phyloP scores from a whole-genome alignment of 92 coral and sea anemone species.

The Hydrozoanthus gracilis region DNA sequence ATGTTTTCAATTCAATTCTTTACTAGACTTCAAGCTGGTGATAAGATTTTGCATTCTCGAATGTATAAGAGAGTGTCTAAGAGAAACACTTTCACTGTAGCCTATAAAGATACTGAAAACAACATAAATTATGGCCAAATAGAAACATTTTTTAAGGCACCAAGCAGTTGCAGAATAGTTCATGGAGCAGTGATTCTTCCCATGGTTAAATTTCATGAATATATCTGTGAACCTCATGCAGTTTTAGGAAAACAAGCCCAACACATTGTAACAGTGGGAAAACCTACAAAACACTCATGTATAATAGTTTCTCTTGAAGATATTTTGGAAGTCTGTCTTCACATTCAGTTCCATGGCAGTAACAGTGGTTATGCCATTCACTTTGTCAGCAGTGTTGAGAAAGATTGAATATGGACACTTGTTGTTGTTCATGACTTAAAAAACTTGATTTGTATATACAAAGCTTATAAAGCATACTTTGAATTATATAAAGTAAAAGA shows the following conservation, averaged over 20 bases:
- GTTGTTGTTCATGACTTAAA: too few species aligned
- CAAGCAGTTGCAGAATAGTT: neutral
- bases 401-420: neutral
- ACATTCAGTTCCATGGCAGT: slow-evolving; percentile 1
- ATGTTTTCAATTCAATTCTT: slow-evolving; percentile 11
- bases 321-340: slow-evolving; percentile 24
- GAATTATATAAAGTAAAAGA: too few species aligned
- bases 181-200: slow-evolving; percentile 17
- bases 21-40: slow-evolving; percentile 31
- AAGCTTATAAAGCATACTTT: too few species aligned
- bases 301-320: slow-evolving; percentile 1
- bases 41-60: slow-evolving; percentile 12
- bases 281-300: neutral
- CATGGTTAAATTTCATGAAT: slow-evolving; percentile 5
- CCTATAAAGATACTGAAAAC: neutral
- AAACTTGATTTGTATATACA: too few species aligned
- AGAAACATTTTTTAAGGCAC: slow-evolving; percentile 13
- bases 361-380: neutral
- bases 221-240: neutral
- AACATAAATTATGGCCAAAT: slow-evolving; percentile 14
- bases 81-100: slow-evolving; percentile 33
- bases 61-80: slow-evolving; percentile 28
- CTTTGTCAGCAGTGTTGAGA: slow-evolving; percentile 8
- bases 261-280: neutral
- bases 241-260: slow-evolving; percentile 2